Evolutionary conservation across 2,888 invertebrate species (phyloP), one percentile per base, ranked within the genome.

Genomic region (Amiota minor): DNA sequence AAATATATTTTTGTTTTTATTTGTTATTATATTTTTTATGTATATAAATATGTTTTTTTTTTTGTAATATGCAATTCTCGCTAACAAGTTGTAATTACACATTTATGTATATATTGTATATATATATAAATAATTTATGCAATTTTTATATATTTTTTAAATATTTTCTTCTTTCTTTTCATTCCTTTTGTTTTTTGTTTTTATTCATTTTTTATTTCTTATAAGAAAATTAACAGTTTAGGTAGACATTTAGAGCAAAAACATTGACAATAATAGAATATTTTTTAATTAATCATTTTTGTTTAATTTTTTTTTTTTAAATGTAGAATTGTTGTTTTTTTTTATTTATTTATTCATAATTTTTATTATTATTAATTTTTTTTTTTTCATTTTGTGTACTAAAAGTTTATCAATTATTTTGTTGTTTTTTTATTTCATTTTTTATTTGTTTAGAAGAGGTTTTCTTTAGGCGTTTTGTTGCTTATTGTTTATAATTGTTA

Each of bases 211-310:
- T 68, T 1, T 49, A 47, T 6, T 62, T 68, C 46, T 50, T 53
- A 68, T 68, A 53, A 68, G 45, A 59, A 72, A 61, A 56, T 68
- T 81, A 85, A 86, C 85, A 86, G 79, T 85, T 75, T 85, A 85
- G 81, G 81, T 85, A 85, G 85, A 85, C 85, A 86, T 85, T 86
- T 85, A 85, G 85, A 83, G 85, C 85, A 86, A 84, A 85, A 85
- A 84, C 84, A 84, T 84, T 81, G 78, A 84, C 83, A 83, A 83
- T 84, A 83, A 83, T 84, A 83, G 85, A 81, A 79, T 81, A 76
- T 80, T 72, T 23, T 68, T 68, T 20, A 35, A 62, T 62, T 50
- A 18, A 23, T 75, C 74, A n/a, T n/a, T n/a, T n/a, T 73, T 73
- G 74, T 78, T 80, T 71, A 62, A 59, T 71, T 75, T 74, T 72